These are phyloP conservation scores for Phoeniculus purpureus DNA, from an alignment of 2,797 vertebrate species.

Conservation along the genomic window DNA sequence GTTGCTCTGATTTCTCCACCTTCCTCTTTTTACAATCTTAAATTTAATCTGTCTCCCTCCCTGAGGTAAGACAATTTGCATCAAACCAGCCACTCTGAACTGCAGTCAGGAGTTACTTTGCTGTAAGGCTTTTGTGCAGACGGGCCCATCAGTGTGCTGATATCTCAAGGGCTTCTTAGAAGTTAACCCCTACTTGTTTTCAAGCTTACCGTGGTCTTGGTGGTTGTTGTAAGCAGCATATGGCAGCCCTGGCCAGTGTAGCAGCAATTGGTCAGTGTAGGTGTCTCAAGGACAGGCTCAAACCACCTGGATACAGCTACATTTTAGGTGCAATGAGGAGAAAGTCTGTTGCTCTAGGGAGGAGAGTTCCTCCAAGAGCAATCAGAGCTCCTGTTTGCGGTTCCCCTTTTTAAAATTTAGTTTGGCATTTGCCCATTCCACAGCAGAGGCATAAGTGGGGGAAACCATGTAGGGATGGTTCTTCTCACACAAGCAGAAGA, in stretches of 20 bases:
- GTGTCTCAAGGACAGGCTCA: not conserved
- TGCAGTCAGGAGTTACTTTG: not conserved
- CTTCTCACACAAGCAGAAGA: not conserved
- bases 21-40: not conserved
- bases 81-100: not conserved
- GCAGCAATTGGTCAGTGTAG: accelerated
- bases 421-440: not conserved
- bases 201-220: not conserved
- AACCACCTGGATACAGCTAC: not conserved
- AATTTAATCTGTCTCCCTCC: not conserved
- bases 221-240: accelerated
- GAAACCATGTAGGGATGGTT: not conserved
- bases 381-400: not conserved
- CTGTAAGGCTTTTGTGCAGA: not conserved
- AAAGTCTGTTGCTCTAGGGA: not conserved
- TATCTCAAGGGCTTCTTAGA: not conserved
- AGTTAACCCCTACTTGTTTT: accelerated
- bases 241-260: accelerated
- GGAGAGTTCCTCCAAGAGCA: not conserved
- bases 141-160: not conserved
- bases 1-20: not conserved
- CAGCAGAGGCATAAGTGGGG: not conserved
- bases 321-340: not conserved
- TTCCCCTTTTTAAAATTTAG: not conserved
- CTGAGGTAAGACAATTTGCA: not conserved